Base-by-base conservation (phyloP, 2,888 invertebrate genomes). In the Cyclophora albipunctata region DNA sequence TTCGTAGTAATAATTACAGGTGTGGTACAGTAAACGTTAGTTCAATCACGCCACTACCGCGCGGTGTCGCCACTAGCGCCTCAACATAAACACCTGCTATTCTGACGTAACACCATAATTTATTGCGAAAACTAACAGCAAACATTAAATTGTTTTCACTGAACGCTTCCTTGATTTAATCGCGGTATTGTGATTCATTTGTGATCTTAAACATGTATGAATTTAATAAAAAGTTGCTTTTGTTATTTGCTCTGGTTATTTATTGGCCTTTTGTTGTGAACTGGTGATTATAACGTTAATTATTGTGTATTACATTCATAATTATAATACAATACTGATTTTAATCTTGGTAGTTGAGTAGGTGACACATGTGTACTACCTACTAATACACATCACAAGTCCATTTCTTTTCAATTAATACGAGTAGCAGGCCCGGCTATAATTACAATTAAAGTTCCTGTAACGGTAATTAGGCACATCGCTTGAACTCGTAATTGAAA, bases 401-500 rank as follows among this genome's bases (percentile, higher is more conserved):
- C 20, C 20, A 20, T 20, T 20, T 20, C 20, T 20, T 20, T 20
- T 20, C 20, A 20, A 20, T 20, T 20, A 20, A 20, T 20, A 20
- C 20, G 20, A 20, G 20, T 37, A 37, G 37, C 60, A 60, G 54
- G 63, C 54, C 20, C 1, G 20, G 20, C 59, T 63, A 61, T 73
- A 72, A 78, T 75, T 72, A 74, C 68, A 72, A 67, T 71, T 66
- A 72, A 72, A 63, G 69, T 71, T 61, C 66, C 67, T 69, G 69
- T 67, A 69, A 69, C 67, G 64, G 72, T 75, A 78, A 79, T 81
- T 81, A 78, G 58, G 63, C 46, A 54, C 66, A 59, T 62, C 57
- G 60, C 62, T 69, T 67, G 63, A 59, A 64, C 61, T 54, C 61
- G 73, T 84, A 85, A 88, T 88, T 86, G 87, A 84, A 88, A 88